These are phyloP conservation scores for Anastrepha obliqua DNA, from an alignment of 1,140 invertebrate species.

Conservation along the genomic window DNA sequence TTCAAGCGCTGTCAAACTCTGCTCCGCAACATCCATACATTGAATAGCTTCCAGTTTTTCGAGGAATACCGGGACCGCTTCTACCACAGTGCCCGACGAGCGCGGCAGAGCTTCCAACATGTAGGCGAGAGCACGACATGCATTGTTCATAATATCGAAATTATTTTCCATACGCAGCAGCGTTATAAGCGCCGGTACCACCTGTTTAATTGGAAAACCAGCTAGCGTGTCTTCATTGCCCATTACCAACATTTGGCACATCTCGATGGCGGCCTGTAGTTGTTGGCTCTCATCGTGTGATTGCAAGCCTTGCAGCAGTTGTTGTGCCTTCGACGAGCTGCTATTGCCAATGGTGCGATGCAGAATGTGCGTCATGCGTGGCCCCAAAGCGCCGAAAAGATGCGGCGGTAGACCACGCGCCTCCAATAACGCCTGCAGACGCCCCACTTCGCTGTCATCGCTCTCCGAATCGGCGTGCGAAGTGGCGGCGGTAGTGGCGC, in stretches of 20 bases:
- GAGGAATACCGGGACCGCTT: constrained; percentile 96
- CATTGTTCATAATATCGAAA: constrained; percentile 99
- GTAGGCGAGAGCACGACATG: constrained; percentile 97
- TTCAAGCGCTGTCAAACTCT: constrained; percentile 95
- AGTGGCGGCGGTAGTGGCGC: constrained; percentile 57
- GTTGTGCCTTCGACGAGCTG: constrained; percentile 93
- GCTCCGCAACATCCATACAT: constrained; percentile 99
- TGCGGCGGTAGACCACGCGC: constrained; percentile 95
- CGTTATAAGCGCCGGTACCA: constrained; percentile 94
- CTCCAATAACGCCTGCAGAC: constrained; percentile 92
- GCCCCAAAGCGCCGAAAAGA: constrained; percentile 94
- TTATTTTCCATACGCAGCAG: constrained; percentile 95
- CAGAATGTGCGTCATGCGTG: constrained; percentile 97
- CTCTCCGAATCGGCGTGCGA: constrained; percentile 76
- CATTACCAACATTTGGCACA: constrained; percentile 99
- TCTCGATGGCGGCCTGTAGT: constrained; percentile 97
- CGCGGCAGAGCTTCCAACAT: constrained; percentile 99
- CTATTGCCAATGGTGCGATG: constrained; percentile 93
- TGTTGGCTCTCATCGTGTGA: constrained; percentile 98
- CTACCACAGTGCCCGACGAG: constrained; percentile 95
- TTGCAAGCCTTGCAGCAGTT: constrained; percentile 93
- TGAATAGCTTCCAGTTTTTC: constrained; percentile 98
- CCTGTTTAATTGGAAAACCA: constrained; percentile 98
- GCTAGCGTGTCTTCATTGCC: constrained; percentile 99
- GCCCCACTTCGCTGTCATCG: constrained; percentile 92